phyloP scores from a whole-genome alignment of 2,888 invertebrate species.

The Acanthoscelides obtectus region DNA sequence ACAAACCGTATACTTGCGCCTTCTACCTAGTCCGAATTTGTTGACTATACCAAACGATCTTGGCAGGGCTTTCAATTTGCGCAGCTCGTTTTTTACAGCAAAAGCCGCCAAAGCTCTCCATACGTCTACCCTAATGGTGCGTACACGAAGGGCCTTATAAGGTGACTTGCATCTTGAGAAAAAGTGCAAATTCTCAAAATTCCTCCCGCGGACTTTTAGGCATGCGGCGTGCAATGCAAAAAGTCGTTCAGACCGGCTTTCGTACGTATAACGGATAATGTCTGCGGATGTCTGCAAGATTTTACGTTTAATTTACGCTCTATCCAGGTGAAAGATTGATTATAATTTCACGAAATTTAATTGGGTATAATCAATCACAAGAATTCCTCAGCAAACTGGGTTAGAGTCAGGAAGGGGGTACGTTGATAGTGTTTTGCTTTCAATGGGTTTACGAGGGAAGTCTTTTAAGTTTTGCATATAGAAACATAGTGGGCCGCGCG shows the following conservation, averaged over 20 bases:
- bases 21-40: too few relatives aligned
- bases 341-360: background rate
- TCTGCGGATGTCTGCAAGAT: background rate
- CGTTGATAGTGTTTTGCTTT: too few relatives aligned
- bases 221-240: background rate
- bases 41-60: background rate
- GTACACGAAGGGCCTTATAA: background rate
- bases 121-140: background rate
- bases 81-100: background rate
- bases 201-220: background rate
- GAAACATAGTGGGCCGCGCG: too few relatives aligned
- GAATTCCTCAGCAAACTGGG: too few relatives aligned
- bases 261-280: background rate
- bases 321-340: background rate
- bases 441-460: too few relatives aligned
- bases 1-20: too few relatives aligned
- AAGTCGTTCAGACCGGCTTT: background rate
- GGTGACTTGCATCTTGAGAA: background rate
- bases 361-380: too few relatives aligned
- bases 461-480: too few relatives aligned
- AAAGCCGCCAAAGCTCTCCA: background rate
- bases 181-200: background rate
- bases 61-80: background rate
- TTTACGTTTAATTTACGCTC: background rate
- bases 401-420: too few relatives aligned